Base-by-base conservation (phyloP, 2,113 vertebrate genomes). In the Acrocephalus arundinaceus region DNA sequence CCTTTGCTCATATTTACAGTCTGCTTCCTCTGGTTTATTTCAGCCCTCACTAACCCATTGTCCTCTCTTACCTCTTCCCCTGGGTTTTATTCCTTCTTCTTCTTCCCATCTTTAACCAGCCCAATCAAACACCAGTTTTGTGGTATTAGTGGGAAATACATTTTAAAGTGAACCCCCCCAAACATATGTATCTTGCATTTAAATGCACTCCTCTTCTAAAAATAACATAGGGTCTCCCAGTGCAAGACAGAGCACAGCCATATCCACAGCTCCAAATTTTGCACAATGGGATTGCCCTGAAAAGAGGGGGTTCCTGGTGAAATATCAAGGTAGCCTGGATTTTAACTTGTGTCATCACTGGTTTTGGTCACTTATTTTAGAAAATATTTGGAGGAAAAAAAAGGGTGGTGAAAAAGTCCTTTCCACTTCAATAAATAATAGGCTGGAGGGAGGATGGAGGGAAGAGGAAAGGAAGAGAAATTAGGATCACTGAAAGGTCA, bases 401-500 rank as follows among this genome's bases (percentile, higher is more conserved):
- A 20, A 68, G 14, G 17, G 9, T 39, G 51, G 35, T 15, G 55
- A 7, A 8, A 17, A 84, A 68, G 13, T 75, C 45, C 41, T 90
- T 94, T 95, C 41, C 19, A 48, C 73, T 92, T 93, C 94, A 76
- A 87, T 92, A 94, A 97, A 87, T 97, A 96, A 88, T 79, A 61
- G 86, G 45, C 48, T 90, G 66, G 43, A 67, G 54, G 22, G n/a
- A 91, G 18, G 30, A 75, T 45, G 18, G 35, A 59, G 68, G 37
- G 43, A 58, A 61, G 80, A 77, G 49, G 76, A 84, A 85, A 88
- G 65, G 58, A 80, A 94, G 68, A 96, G 89, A 94, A 97, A 97
- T 97, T 93, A 95, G 96, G 96, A 97, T 95, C 87, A 74, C 16
- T 17, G 90, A 98, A 98, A 98, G 97, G 97, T 98, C 98, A 97